Evolutionary conservation across 2,113 vertebrate genomes (phyloP).

Genomic region (Pholis gunnellus): DNA sequence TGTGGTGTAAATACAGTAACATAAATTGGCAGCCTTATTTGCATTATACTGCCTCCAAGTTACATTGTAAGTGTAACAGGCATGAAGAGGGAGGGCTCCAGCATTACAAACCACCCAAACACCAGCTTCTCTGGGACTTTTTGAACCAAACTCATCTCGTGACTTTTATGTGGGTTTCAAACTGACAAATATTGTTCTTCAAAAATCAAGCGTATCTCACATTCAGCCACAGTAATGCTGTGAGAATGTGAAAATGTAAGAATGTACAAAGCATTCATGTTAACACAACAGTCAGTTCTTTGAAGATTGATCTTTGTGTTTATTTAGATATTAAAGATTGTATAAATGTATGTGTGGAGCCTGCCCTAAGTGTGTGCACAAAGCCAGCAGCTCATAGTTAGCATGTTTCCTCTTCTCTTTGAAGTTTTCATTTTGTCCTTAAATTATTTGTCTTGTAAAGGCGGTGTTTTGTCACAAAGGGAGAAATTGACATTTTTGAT

Average conservation of each 20-base stretch:
- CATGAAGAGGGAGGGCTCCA: conserved; percentile 3
- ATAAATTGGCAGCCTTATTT: conserved; percentile 2
- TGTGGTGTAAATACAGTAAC: conserved; percentile 9
- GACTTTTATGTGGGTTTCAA: conserved; percentile 6
- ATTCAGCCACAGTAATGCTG: conserved; percentile 16
- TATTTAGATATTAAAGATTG: conserved; percentile 48
- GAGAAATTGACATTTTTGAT: conserved; percentile 58
- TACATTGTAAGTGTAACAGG: neutral
- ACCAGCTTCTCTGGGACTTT: conserved; percentile 17
- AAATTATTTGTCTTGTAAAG: conserved; percentile 95
- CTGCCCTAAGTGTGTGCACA: conserved; percentile 33
- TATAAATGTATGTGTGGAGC: conserved; percentile 36
- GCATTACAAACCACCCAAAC: conserved; percentile 5
- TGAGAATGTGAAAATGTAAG: no score
- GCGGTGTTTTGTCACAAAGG: conserved; percentile 84
- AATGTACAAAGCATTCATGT: conserved; percentile 28
- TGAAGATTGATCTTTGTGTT: conserved; percentile 26
- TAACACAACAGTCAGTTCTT: conserved; percentile 24
- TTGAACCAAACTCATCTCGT: neutral
- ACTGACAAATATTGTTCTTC: conserved; percentile 15
- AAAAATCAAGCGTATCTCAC: conserved; percentile 4
- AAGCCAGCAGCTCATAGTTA: conserved; percentile 30
- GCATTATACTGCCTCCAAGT: neutral
- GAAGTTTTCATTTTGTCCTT: conserved; percentile 69
- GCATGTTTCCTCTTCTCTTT: conserved; percentile 19